Base-by-base conservation (phyloP, 1,140 invertebrate genomes). In the Heliconius hewitsoni region DNA sequence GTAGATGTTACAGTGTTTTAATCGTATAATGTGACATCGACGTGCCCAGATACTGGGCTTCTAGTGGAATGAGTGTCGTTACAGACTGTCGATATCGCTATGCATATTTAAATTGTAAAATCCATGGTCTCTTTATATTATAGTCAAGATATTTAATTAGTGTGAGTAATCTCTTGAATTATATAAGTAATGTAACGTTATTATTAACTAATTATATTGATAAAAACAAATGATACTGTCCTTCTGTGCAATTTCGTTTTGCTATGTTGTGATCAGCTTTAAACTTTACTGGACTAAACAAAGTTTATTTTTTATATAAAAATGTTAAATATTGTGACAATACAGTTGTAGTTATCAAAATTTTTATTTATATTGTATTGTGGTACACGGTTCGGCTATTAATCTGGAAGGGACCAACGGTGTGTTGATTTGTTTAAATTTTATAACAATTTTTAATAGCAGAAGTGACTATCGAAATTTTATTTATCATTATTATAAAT, bases 51-150 rank as follows among this genome's bases (percentile, higher is more conserved):
- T 89, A 77, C 93, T 94, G 93, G 92, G 93, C 77, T 83, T 86
- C 88, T 94, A 94, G 92, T 94, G 91, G 93, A 94, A 92, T 93
- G 94, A 92, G 90, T 91, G 92, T 94, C 84, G 85, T 93, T 86
- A 93, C 92, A 93, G 92, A 94, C 93, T 94, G 93, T 89, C 89
- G 91, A 94, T 94, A 93, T 94, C 90, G 94, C 90, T 93, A 89
- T 91, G 88, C 90, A 93, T 93, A 94, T 93, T 89, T 91, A 91
- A 93, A 90, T 84, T 91, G 86, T 93, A 92, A 90, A 93, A 94
- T 93, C 90, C 84, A 82, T 93, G 92, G 93, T 93, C 92, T 93
- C 92, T 91, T 23, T 93, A 92, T 94, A 88, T 84, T 94, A 30
- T 30, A 94, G 92, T 94, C 92, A 94, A 94, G 86, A 92, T 94